Percentiles rank a stretch among this genome's conserved stretches.
phyloP scores from a whole-genome alignment of 2,797 vertebrate genomes.

The Picus viridis region DNA sequence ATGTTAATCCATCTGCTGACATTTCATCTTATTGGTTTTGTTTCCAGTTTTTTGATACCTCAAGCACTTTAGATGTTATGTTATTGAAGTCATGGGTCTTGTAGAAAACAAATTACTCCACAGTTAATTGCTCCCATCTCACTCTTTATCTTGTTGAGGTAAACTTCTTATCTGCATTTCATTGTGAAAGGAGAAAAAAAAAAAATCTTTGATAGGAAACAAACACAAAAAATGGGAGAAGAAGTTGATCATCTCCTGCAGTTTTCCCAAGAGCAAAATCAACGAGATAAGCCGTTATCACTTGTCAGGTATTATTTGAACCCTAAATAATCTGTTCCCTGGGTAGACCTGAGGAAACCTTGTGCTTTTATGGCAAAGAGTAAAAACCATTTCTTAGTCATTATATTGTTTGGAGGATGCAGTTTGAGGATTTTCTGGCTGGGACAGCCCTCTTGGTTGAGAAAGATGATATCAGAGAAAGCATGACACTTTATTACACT shows the following conservation, averaged over 20 bases:
- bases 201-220: constrained; percentile 40
- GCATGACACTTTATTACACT: rapidly evolving
- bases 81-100: constrained; percentile 65
- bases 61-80: constrained; percentile 68
- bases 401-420: background rate
- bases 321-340: background rate
- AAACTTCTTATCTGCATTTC: constrained; percentile 66
- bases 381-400: background rate
- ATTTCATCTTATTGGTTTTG: constrained; percentile 67
- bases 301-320: background rate
- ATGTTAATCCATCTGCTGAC: constrained; percentile 70
- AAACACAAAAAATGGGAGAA: constrained; percentile 8
- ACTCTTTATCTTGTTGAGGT: constrained; percentile 66
- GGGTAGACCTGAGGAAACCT: background rate
- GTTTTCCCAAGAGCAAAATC: constrained; percentile 57
- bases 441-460: background rate
- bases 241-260: background rate
- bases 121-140: constrained; percentile 66
- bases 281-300: constrained; percentile 31
- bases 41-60: constrained; percentile 70
- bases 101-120: constrained; percentile 72
- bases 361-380: background rate
- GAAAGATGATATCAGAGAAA: background rate
- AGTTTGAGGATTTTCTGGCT: background rate
- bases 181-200: constrained; percentile 40